Base-by-base conservation (phyloP, 2,888 invertebrate species). In the Homarus gammarus region DNA sequence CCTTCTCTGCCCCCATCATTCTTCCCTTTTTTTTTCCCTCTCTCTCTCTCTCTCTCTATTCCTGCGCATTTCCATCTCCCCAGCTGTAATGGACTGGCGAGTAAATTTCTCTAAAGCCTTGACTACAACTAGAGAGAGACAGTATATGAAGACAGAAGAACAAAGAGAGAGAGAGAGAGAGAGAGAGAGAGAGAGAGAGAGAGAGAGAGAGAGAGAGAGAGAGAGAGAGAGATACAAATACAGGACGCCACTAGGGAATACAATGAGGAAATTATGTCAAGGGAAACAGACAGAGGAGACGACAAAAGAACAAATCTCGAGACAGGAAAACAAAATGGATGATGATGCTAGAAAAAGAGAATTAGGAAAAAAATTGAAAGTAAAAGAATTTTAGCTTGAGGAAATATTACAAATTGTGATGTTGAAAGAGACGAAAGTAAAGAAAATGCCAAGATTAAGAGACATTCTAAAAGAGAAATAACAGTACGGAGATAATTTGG, bases 131-230 rank as follows among this genome's bases (percentile, higher is more conserved):
- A 33, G 73, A 12, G 73, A 73, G 38, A 73, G 73, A 36, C 3
- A 15, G 70, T 15, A 15, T 18, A 5, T 18, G 31, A 36, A n/a
- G 6, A 36, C n/a, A 64, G 12, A 64, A 22, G 82, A 40, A 38
- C 82, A 64, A 68, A 36, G 83, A 83, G 70, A 83, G 72, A 72
- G 49, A 83, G 49, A 83, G 83, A 83, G 49, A 83, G 83, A 72
- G 33, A 83, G 83, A 72, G 49, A 68, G 68, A 68, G 68, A 68
- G 68, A 82, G 68, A 56, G 18, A 82, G 40, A 68, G 27, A 82
- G 27, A 82, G 68, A 82, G 40, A 38, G 40, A 68, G 68, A 82
- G 68, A n/a, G 40, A 44, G 82, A 68, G 40, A 33, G 68, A 68
- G 68, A 82, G 82, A 82, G 38, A 64, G 27, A 68, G 64, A 61